phyloP scores from a whole-genome alignment of 2,113 vertebrate genomes.

The Prunella himalayana region DNA sequence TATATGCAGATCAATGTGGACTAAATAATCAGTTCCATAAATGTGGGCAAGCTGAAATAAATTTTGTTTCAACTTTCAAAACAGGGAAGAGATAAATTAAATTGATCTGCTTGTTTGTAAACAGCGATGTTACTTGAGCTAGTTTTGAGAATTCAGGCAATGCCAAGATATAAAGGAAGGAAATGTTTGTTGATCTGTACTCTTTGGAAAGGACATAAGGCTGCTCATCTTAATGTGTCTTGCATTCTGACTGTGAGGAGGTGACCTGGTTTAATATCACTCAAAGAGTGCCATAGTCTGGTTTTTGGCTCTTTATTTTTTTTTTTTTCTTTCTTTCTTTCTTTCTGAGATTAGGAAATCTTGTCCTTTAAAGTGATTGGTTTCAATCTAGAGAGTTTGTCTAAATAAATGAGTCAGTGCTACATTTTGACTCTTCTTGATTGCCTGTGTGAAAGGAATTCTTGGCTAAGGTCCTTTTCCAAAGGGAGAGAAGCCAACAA shows the following conservation, averaged over 20 bases:
- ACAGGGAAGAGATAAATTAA: background rate
- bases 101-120: background rate
- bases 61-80: background rate
- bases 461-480: background rate
- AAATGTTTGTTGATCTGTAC: background rate
- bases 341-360: background rate
- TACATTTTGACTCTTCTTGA: background rate
- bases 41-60: background rate
- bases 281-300: background rate
- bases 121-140: background rate
- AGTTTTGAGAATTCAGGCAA: background rate
- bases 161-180: background rate
- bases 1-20: background rate
- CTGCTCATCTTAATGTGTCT: background rate
- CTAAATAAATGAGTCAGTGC: background rate
- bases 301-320: fast-evolving
- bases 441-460: background rate
- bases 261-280: background rate
- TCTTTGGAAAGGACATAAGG: background rate
- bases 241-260: background rate
- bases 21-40: background rate
- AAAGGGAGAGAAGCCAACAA: background rate
- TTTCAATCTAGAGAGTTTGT: background rate
- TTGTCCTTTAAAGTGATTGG: background rate
- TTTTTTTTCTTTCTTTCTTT: background rate